Conservation (phyloP, 2,113 vertebrate species). For the Microcebus murinus region DNA sequence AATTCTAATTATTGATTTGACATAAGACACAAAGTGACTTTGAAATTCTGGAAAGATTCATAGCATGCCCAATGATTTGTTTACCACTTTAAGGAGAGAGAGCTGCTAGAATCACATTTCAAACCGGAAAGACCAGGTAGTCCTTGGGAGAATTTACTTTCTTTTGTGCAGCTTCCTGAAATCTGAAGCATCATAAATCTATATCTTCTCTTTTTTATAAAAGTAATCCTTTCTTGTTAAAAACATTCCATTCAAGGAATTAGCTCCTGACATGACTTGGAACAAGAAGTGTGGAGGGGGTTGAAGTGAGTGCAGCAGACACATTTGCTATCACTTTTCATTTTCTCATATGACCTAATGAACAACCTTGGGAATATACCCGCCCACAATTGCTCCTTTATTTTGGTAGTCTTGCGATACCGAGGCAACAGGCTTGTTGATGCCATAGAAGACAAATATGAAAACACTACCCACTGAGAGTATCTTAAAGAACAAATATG, state of each 20-base stretch:
- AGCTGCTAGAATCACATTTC: conserved; percentile 20
- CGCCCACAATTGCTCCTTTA: not conserved
- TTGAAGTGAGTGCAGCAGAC: not conserved
- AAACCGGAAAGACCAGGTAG: conserved; percentile 51
- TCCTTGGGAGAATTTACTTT: not conserved
- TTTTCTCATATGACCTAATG: not conserved
- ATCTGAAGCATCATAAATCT: not conserved
- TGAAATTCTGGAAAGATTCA: not conserved
- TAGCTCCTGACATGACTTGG: not conserved
- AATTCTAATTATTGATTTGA: not conserved
- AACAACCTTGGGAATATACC: not conserved
- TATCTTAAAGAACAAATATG: not conserved
- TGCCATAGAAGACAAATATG: not conserved
- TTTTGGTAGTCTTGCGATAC: conserved; percentile 22
- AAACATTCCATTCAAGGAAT: not conserved
- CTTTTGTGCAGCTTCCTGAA: conserved; percentile 20
- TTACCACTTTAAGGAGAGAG: conserved; percentile 18
- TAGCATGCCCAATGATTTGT: not conserved
- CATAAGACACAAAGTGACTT: not conserved
- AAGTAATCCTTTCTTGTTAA: not conserved
- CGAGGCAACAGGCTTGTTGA: conserved; percentile 22
- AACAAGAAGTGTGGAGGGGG: not conserved
- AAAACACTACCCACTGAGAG: conserved; percentile 20
- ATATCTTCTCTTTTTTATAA: not conserved
- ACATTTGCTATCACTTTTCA: not conserved